Base-by-base conservation (phyloP, 2,113 vertebrate genomes). In the Ochotona princeps region DNA sequence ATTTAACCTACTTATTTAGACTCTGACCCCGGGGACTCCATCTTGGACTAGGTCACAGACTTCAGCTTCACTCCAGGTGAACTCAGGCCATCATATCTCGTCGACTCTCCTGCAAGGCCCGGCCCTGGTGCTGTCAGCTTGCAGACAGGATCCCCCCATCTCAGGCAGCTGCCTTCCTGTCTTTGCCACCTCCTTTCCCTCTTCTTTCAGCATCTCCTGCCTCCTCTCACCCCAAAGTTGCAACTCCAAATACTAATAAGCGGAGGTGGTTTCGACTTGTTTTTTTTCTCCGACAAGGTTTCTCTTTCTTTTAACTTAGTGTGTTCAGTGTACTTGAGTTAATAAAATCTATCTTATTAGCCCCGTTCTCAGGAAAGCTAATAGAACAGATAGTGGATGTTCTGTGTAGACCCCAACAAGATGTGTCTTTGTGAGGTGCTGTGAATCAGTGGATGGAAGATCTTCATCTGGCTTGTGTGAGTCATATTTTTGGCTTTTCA, bases 21-120 rank as follows among this genome's bases (percentile, higher is more conserved):
- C 63, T 91, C 57, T 84, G 83, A 47, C 87, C 32, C 18, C 73
- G 25, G 91, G 63, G 49, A 60, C 72, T 93, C 38, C 2, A 3
- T 32, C 61, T 79, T 72, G 65, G 84, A 51, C 76, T 73, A 85
- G 93, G 70, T 73, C 49, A 32, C 13, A 60, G 72, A 79, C 74
- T 51, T 60, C 7, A 51, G 17, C 38, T 94, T 32, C 32, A 91
- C 76, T 84, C 32, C 81, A 87, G 69, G 38, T 87, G n/a, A 94
- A 74, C 32, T 32, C n/a, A 4, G 57, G 49, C 23, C 72, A 12
- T 14, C 18, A 2, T 23, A 28, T 86, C 11, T 65, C 12, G 44
- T 30, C 72, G 70, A 49, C 66, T 63, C 2, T 38, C 4, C 65
- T 18, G 20, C 28, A 25, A 69, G 23, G 54, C 69, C 20, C 14